phyloP scores from a whole-genome alignment of 2,888 invertebrate species.

The Amblyjoppa proteus region DNA sequence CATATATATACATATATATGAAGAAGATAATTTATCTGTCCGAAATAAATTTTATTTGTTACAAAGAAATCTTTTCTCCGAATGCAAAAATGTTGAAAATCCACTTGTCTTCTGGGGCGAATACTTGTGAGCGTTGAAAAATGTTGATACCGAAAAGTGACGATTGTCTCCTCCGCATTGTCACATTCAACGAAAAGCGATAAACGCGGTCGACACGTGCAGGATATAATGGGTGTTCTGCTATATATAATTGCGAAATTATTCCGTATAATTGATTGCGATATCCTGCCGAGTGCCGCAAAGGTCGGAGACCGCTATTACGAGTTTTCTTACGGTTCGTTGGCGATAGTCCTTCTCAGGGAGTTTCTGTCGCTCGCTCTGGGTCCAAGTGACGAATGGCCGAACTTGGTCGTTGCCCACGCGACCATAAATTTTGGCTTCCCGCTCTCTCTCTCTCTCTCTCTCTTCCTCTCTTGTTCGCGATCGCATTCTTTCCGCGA shows the following conservation, averaged over 20 bases:
- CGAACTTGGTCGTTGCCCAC: conserved; percentile 59
- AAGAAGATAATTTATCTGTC: too few relatives aligned
- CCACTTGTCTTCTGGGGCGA: too few relatives aligned
- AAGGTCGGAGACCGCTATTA: conserved; percentile 49
- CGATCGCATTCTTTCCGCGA: conserved; percentile 56
- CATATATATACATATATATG: too few relatives aligned
- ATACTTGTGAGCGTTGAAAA: too few relatives aligned
- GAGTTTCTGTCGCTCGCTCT: conserved; percentile 39
- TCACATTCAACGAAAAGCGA: not conserved
- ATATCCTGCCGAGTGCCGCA: conserved; percentile 52
- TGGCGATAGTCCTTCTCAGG: conserved; percentile 59
- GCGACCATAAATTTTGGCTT: conserved; percentile 63
- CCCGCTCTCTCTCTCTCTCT: conserved; percentile 35
- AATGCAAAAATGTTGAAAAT: too few relatives aligned
- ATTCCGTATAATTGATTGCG: conserved; percentile 60
- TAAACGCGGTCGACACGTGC: not conserved
- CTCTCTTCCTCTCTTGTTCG: conserved; percentile 17
- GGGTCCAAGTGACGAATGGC: conserved; percentile 64
- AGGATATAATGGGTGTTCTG: not conserved
- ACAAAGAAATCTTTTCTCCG: too few relatives aligned
- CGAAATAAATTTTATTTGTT: too few relatives aligned
- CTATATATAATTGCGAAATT: conserved; percentile 30
- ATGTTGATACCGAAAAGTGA: too few relatives aligned
- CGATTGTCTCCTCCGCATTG: not conserved
- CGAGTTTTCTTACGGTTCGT: conserved; percentile 68